Conservation (phyloP, 2,888 invertebrate genomes). For the Tuberolachnus salignus region DNA sequence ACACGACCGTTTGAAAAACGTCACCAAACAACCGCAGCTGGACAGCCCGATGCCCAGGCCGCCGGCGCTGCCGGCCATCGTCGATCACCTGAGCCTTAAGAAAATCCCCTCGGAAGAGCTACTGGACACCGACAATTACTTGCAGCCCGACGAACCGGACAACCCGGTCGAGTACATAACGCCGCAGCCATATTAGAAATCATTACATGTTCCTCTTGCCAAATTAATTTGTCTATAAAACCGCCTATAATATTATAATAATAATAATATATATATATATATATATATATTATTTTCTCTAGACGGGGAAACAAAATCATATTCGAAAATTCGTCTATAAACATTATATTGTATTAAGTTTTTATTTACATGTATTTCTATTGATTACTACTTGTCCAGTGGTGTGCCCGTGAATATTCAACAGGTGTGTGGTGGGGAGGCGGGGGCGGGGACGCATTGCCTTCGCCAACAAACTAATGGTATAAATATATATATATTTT, state of each 20-base stretch:
- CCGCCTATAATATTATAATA: too few species aligned
- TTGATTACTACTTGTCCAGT: too few species aligned
- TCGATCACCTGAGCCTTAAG: constrained; percentile 31
- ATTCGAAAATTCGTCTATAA: too few species aligned
- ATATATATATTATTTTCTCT: too few species aligned
- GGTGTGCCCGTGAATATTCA: neutral
- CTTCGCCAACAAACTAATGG: too few species aligned
- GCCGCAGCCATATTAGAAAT: neutral
- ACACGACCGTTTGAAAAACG: constrained; percentile 69
- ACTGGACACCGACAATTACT: constrained; percentile 8
- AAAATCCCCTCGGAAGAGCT: constrained; percentile 27
- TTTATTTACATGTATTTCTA: too few species aligned
- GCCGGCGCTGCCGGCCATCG: constrained; percentile 57
- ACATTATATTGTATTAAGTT: too few species aligned
- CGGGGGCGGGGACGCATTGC: too few species aligned
- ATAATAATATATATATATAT: too few species aligned
- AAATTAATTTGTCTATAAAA: neutral
- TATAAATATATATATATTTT: too few species aligned
- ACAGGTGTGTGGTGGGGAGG: too few species aligned
- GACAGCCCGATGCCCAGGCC: constrained; percentile 58
- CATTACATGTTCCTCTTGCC: neutral
- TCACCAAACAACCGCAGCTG: constrained; percentile 48
- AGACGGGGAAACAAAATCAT: too few species aligned
- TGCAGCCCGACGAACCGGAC: constrained; percentile 21
- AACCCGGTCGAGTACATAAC: neutral